Evolutionary conservation across 2,797 vertebrate genomes (phyloP), one percentile per base, ranked within the genome.

Genomic region (Lindbergichthys nudifrons): DNA sequence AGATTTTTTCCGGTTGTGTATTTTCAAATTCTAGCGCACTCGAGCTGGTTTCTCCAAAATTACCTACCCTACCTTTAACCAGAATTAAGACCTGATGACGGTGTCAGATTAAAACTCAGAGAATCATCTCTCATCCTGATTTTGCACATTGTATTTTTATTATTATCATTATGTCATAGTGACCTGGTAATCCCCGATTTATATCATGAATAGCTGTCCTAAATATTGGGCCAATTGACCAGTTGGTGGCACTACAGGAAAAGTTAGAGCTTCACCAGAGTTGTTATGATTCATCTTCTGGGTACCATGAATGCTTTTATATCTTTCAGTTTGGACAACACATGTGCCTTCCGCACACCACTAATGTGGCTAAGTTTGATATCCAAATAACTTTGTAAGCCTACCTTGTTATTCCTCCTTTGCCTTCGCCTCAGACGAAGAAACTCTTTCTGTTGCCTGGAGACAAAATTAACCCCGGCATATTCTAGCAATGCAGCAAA

Each of bases 381-480:
- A 61, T 48, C 36, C 65, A 70, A 63, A 21, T 54, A 57, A 62
- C 75, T 58, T 53, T 77, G 58, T 64, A 46, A 82, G 61, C 67
- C 47, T 95, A 98, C 97, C 97, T 98, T 98, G 65, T 96, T 96
- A 91, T 95, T 97, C 89, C 96, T 91, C 79, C 95, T 96, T 86
- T 99, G 97, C 87, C 96, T 95, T 90, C 95, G 96, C 83, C 97
- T 96, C 67, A 99, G 95, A 79, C 98, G 96, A 67, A 99, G 95
- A 88, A 99, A 97, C 89, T 99, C 98, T 89, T 98, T 99, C 92
- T 99, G 98, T 87, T 99, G 98, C 91, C 98, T 95, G 91, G 98
- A 99, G 89, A 99, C 98, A 75, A 99, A 99, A 93, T 99, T 99
- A 88, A 99, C 98, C 67, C 97, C 98, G 47, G 98, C 98, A 61